Evolutionary conservation across 1,140 invertebrate species (phyloP).

Genomic region (Drosophila santomea): DNA sequence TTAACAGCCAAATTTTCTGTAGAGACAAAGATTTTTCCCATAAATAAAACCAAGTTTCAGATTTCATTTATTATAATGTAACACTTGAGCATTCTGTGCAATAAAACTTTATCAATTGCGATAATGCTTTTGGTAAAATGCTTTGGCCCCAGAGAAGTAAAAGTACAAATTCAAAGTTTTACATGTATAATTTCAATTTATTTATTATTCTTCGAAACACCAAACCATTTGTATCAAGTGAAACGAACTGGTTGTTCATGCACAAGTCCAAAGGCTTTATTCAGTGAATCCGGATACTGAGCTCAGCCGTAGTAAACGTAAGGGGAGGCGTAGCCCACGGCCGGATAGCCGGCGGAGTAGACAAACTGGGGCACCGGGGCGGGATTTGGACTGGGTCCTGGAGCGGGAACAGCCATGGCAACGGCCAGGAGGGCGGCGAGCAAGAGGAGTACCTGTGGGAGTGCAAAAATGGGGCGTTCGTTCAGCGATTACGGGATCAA

Average conservation of each 20-base stretch:
- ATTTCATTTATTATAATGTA: not conserved
- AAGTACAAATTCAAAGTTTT: too few relatives aligned
- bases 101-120: not conserved
- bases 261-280: conserved; percentile 21
- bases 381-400: conserved; percentile 58
- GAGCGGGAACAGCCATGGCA: conserved; percentile 58
- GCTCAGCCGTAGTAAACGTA: conserved; percentile 70
- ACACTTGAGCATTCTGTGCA: not conserved
- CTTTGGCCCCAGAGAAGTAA: not conserved
- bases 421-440: conserved; percentile 65
- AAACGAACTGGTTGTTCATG: not conserved
- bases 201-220: not conserved
- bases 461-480: not conserved
- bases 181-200: not conserved
- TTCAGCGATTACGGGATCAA: conserved; percentile 9
- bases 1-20: not conserved
- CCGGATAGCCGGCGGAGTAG: conserved; percentile 68
- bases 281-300: not conserved
- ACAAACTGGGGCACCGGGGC: conserved; percentile 61
- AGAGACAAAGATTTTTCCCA: not conserved
- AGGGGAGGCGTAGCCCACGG: conserved; percentile 60
- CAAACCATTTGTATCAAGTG: not conserved
- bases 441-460: conserved; percentile 63
- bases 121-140: not conserved
- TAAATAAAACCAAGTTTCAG: conserved; percentile 47